These are phyloP conservation scores for Muricea muricata DNA, from an alignment of 92 coral and sea anemone genomes.

Conservation along the genomic window DNA sequence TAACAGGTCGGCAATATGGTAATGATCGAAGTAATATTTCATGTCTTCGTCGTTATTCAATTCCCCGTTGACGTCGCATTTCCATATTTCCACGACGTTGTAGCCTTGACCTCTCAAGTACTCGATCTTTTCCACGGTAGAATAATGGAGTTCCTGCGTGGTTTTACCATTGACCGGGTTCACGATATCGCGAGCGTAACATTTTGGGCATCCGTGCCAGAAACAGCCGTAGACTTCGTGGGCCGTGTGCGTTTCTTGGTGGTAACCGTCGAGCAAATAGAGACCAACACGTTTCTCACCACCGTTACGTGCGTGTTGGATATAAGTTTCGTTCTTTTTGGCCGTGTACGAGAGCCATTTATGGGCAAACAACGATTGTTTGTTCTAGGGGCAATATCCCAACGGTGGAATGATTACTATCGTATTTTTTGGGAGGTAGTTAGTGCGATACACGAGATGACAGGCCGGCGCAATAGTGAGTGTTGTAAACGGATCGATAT, in stretches of 20 bases:
- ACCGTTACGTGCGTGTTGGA: slow-evolving; percentile 47
- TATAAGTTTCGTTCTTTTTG: background rate
- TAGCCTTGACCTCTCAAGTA: slow-evolving; percentile 33
- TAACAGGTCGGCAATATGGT: slow-evolving; percentile 31
- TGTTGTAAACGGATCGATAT: slow-evolving; percentile 52
- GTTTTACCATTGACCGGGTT: slow-evolving; percentile 21
- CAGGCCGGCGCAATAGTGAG: slow-evolving; percentile 63
- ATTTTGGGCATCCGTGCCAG: slow-evolving; percentile 10
- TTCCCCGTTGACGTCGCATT: slow-evolving; percentile 31
- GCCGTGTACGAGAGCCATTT: slow-evolving; percentile 49
- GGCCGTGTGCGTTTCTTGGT: slow-evolving; percentile 22
- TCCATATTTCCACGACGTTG: slow-evolving; percentile 55
- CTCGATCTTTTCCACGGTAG: slow-evolving; percentile 12
- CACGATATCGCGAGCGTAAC: slow-evolving; percentile 33
- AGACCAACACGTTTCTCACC: slow-evolving; percentile 51
- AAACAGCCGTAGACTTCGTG: slow-evolving; percentile 41
- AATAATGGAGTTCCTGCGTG: slow-evolving; percentile 55
- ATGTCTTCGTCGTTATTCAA: slow-evolving; percentile 6
- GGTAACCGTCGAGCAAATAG: slow-evolving; percentile 54
- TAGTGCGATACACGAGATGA: slow-evolving; percentile 21
- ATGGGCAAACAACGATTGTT: slow-evolving; percentile 45
- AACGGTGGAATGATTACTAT: slow-evolving; percentile 63
- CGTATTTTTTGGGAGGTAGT: slow-evolving; percentile 33
- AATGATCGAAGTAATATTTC: slow-evolving; percentile 17
- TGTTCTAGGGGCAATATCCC: slow-evolving; percentile 44